Base-by-base conservation (phyloP, 2,888 invertebrate genomes). In the Silvanus unidentatus region DNA sequence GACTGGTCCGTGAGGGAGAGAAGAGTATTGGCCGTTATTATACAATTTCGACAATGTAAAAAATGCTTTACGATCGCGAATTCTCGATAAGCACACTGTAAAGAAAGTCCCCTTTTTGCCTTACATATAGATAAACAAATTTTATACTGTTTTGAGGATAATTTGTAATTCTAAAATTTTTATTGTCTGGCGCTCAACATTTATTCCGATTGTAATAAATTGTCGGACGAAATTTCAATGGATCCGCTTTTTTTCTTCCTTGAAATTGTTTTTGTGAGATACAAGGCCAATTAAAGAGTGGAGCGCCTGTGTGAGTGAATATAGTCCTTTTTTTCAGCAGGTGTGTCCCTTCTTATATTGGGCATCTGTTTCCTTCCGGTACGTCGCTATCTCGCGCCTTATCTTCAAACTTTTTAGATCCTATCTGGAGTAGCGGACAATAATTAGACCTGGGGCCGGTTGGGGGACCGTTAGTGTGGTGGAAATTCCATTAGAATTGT, bases 101-200 rank as follows among this genome's bases (percentile, higher is more conserved):
- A 68, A 64, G 62, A 59, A 63, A 22, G 22, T 22, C 4, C 22
- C 3, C 22, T 22, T 22, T 22, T 22, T 22, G 22, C 22, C 22
- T 5, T 22, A 22, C n/a, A n/a, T n/a, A n/a, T n/a, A n/a, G n/a
- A 66, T 65, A 65, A 65, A 65, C 63, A 65, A 65, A 64, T 68
- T 68, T 68, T 62, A 62, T 63, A 60, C 62, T 32, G 60, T 61
- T 62, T 63, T 16, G 5, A 32, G 56, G 57, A 60, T 60, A 68
- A 70, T 69, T 69, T 69, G 69, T 69, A 69, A 69, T 69, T 66
- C 68, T 65, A 69, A 70, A 64, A 63, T 64, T 42, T 58, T 70
- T 69, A 69, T 69, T 70, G 69, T 68, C 22, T 22, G 22, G 22
- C 22, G 22, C 22, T 22, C 22, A 8, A 3, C 3, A 22, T n/a